A percentile compares a stretch with the other conserved stretches of the same genome.
Conservation (phyloP, 2,113 vertebrate species). For the Damaliscus lunatus region DNA sequence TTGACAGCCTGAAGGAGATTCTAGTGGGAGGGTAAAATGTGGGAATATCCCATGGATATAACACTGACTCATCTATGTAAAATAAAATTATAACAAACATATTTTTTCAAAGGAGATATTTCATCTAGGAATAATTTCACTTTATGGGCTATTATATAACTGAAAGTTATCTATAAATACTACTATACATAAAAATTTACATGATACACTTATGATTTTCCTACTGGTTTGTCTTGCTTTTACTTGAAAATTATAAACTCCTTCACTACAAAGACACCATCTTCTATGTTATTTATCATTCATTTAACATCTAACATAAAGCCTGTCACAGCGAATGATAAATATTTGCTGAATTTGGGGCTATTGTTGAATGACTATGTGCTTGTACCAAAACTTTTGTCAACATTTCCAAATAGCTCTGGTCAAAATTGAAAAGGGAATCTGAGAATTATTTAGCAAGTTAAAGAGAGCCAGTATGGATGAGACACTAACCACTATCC, state of each 20-base stretch:
- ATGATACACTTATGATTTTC: background rate
- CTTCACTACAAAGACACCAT: background rate
- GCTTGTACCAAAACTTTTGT: background rate
- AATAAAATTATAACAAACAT: background rate
- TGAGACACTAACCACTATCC: background rate
- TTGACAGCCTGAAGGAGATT: background rate
- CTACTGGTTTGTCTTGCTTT: background rate
- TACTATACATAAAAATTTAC: background rate
- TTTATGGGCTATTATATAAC: background rate
- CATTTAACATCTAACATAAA: background rate
- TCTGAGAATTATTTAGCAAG: slow-evolving; percentile 26
- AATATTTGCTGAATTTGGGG: background rate
- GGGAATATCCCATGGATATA: background rate
- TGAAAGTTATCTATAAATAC: background rate
- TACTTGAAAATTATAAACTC: background rate
- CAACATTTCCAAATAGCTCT: slow-evolving; percentile 1
- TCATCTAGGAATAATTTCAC: background rate
- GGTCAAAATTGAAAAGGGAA: slow-evolving; percentile 9
- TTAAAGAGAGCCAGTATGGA: background rate
- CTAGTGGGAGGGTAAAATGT: background rate
- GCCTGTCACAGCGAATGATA: background rate
- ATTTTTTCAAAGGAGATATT: background rate
- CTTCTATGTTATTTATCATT: background rate
- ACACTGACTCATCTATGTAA: background rate
- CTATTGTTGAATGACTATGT: background rate